Conservation (phyloP, 2,888 invertebrate genomes). For the Carpatolechia fugitivella region DNA sequence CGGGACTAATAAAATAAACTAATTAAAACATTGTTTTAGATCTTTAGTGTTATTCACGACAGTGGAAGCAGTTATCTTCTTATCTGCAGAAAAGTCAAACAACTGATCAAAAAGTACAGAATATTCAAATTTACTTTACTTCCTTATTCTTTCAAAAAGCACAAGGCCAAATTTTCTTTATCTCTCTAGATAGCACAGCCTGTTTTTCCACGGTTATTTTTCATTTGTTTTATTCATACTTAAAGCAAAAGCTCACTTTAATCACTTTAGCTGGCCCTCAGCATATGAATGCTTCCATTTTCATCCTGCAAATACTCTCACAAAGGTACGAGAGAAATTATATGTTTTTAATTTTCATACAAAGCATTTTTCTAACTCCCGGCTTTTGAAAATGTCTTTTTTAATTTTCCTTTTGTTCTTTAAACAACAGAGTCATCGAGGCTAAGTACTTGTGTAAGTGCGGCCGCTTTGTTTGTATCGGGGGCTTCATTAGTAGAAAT, state of each 20-base stretch:
- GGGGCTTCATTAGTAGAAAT: conserved; percentile 50
- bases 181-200: no score
- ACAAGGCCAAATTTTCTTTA: no score
- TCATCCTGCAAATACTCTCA: conserved; percentile 6
- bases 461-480: conserved; percentile 32
- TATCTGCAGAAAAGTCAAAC: no score
- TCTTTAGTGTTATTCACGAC: no score
- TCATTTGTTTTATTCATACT: background rate
- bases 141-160: no score
- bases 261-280: background rate
- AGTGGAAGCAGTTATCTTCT: no score
- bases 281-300: background rate
- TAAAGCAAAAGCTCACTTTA: background rate
- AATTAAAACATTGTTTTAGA: no score
- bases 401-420: conserved; percentile 36
- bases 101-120: no score
- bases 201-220: no score
- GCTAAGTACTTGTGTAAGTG: conserved; percentile 38
- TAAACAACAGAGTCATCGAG: conserved; percentile 40
- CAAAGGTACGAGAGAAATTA: conserved; percentile 26
- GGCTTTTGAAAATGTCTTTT: conserved; percentile 38
- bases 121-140: no score
- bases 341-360: conserved; percentile 29
- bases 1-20: no score
- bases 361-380: conserved; percentile 23